Evolutionary conservation across 2,888 invertebrate species (phyloP).

Genomic region (Allacma fusca): DNA sequence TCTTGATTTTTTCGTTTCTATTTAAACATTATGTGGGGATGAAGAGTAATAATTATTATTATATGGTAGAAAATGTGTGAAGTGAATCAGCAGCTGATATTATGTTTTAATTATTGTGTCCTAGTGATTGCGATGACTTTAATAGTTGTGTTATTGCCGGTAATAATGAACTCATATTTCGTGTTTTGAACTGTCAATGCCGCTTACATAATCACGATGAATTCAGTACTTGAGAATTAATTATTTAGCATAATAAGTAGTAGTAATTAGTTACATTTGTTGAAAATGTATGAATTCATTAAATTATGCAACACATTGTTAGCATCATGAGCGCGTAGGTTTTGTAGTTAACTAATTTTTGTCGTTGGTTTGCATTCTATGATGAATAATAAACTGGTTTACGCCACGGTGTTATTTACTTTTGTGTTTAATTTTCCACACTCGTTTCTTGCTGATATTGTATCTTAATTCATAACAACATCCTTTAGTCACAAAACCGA

Average conservation of each 20-base stretch:
- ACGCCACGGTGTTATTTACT: background rate
- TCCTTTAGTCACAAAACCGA: too few species aligned
- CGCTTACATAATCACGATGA: background rate
- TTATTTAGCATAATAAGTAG: conserved; percentile 2
- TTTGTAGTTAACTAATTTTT: background rate
- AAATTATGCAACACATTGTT: background rate
- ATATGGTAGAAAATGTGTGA: background rate
- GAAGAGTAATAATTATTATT: background rate
- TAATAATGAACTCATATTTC: background rate
- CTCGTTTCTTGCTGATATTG: background rate
- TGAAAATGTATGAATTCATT: conserved; percentile 2
- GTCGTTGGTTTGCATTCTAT: conserved; percentile 23
- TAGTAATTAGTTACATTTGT: background rate
- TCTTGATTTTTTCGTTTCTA: conserved; percentile 7
- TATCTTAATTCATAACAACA: background rate
- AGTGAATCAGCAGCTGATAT: conserved; percentile 10
- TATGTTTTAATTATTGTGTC: background rate
- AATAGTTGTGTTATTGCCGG: conserved; percentile 4
- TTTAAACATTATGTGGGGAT: background rate
- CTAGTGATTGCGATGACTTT: background rate
- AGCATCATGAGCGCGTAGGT: background rate
- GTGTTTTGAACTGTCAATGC: background rate
- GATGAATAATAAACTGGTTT: conserved; percentile 16
- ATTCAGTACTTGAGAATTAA: background rate
- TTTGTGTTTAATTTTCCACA: background rate